phyloP scores from a whole-genome alignment of 2,888 invertebrate species.

The Drymonia ruficornis region DNA sequence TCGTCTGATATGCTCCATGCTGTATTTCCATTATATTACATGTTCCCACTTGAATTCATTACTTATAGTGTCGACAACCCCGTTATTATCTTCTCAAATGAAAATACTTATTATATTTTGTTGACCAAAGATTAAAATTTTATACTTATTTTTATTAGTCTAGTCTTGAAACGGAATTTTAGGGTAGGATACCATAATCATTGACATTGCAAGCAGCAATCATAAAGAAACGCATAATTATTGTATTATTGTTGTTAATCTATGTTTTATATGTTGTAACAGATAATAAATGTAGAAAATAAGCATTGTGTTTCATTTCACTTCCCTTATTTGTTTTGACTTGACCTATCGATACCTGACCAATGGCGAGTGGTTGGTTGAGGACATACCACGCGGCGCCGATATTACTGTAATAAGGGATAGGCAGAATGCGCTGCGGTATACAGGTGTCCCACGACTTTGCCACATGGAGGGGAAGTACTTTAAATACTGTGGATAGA shows the following conservation, averaged over 20 bases:
- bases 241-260: slow-evolving; percentile 57
- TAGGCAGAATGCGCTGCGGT: too few species aligned
- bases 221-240: slow-evolving; percentile 14
- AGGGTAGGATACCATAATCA: neutral
- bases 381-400: too few species aligned
- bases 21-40: neutral
- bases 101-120: neutral
- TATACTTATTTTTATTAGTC: slow-evolving; percentile 18
- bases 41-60: too few species aligned
- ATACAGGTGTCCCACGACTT: too few species aligned
- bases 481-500: too few species aligned
- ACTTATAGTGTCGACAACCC: too few species aligned
- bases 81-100: neutral
- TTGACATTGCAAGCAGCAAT: slow-evolving; percentile 13
- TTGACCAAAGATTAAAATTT: slow-evolving; percentile 1
- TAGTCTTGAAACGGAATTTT: slow-evolving; percentile 21
- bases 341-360: too few species aligned
- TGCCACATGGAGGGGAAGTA: too few species aligned
- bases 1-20: neutral
- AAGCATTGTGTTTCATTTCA: slow-evolving; percentile 23
- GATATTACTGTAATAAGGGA: too few species aligned
- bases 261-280: slow-evolving; percentile 69
- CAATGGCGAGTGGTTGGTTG: too few species aligned
- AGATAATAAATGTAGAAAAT: slow-evolving; percentile 59
- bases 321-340: neutral